phyloP scores from a whole-genome alignment of 2,113 vertebrate genomes.

The Psephotus haematonotus region DNA sequence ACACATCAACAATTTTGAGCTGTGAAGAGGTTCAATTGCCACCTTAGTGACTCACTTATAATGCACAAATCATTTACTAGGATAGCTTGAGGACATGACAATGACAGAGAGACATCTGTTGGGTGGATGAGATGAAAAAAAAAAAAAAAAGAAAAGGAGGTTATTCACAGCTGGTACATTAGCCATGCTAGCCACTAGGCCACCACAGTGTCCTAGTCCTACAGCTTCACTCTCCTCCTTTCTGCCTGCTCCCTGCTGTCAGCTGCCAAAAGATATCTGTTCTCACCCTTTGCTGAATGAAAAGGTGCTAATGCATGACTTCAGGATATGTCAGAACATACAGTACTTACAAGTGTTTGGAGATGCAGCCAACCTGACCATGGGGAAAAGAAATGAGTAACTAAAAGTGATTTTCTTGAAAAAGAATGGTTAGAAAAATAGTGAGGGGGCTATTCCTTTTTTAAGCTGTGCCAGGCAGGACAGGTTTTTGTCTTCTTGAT shows the following conservation, averaged over 20 bases:
- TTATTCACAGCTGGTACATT: conserved; percentile 79
- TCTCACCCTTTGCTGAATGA: conserved; percentile 88
- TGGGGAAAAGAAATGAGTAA: conserved; percentile 73
- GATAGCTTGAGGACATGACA: conserved; percentile 81
- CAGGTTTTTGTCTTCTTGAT: background rate
- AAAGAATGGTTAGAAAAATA: conserved; percentile 3
- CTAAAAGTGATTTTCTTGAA: conserved; percentile 66
- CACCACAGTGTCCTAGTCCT: conserved; percentile 76
- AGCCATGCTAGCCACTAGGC: conserved; percentile 79
- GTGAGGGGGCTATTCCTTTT: conserved; percentile 14
- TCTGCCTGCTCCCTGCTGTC: conserved; percentile 79
- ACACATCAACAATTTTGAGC: conserved; percentile 80
- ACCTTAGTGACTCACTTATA: conserved; percentile 79
- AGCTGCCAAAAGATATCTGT: conserved; percentile 91
- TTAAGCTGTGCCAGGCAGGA: background rate
- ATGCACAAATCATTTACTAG: conserved; percentile 76
- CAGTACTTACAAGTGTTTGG: conserved; percentile 83
- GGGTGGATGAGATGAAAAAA: conserved; percentile 57
- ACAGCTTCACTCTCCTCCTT: conserved; percentile 66
- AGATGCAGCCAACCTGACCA: conserved; percentile 81
- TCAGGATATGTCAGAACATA: conserved; percentile 91
- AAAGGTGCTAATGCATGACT: conserved; percentile 92
- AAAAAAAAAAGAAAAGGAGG: background rate
- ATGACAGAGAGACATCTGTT: conserved; percentile 83
- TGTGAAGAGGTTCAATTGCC: conserved; percentile 81